Evolutionary conservation across 2,797 vertebrate genomes (phyloP).

Genomic region (Coccyzus lansbergi): DNA sequence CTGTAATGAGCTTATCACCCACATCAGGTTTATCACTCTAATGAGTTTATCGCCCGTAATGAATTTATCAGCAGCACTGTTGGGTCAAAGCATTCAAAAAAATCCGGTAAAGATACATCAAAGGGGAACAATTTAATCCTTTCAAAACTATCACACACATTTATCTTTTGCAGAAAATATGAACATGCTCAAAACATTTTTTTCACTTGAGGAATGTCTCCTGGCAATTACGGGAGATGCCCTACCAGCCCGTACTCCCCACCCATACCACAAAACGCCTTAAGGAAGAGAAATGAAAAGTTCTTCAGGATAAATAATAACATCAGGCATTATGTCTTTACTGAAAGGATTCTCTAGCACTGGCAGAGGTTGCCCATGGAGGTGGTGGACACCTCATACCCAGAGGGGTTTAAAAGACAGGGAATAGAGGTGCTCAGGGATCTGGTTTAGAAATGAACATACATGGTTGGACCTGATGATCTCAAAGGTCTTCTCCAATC

Average conservation of each 20-base stretch:
- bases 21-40: conserved; percentile 43
- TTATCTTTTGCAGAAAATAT: conserved; percentile 38
- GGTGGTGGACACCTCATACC: too few species aligned
- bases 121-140: conserved; percentile 49
- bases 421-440: too few species aligned
- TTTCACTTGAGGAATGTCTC: neutral
- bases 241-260: neutral
- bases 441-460: too few species aligned
- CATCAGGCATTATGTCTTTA: neutral
- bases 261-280: neutral
- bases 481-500: too few species aligned
- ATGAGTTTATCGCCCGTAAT: conserved; percentile 54
- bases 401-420: too few species aligned
- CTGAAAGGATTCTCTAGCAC: too few species aligned
- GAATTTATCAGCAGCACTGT: conserved; percentile 53
- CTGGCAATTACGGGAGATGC: neutral
- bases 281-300: neutral
- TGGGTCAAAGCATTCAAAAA: conserved; percentile 61
- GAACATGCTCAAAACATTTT: neutral
- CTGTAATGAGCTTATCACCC: conserved; percentile 49
- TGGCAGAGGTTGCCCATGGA: too few species aligned
- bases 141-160: conserved; percentile 50
- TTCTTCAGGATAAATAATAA: neutral
- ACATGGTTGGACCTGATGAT: too few species aligned
- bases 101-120: conserved; percentile 37